Conservation (phyloP, 2,888 invertebrate genomes). For the Trachelus troglodyta region DNA sequence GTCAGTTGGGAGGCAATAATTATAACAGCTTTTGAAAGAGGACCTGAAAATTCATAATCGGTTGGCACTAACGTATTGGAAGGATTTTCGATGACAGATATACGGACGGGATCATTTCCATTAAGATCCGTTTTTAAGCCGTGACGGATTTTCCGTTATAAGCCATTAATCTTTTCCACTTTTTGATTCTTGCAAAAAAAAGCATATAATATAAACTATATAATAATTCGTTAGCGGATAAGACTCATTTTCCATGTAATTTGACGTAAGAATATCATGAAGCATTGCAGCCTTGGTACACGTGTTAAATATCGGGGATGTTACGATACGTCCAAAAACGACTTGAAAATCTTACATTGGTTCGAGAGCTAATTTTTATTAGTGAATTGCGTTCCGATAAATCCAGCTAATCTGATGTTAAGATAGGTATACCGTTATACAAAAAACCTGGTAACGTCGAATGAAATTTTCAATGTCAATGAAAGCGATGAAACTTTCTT, state of each 20-base stretch:
- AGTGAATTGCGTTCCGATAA: neutral
- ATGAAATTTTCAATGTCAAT: neutral
- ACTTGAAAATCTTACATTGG: neutral
- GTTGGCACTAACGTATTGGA: slow-evolving; percentile 24
- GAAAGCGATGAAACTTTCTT: neutral
- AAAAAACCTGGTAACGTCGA: neutral
- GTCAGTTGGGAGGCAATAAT: slow-evolving; percentile 59
- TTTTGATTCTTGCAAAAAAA: neutral
- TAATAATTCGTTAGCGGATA: slow-evolving; percentile 22
- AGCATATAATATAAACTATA: slow-evolving; percentile 11
- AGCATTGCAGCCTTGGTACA: slow-evolving; percentile 26
- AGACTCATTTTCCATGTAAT: slow-evolving; percentile 13
- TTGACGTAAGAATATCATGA: slow-evolving; percentile 1
- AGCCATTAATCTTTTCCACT: neutral
- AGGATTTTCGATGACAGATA: neutral
- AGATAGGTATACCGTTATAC: neutral
- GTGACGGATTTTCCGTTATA: neutral
- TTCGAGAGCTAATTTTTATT: neutral
- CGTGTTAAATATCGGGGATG: neutral
- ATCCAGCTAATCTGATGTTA: neutral
- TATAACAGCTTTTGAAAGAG: slow-evolving; percentile 59
- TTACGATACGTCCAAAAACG: neutral
- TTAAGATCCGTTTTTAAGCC: neutral
- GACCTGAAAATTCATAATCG: slow-evolving; percentile 14
- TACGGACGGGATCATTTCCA: neutral